A percentile compares a stretch with the other conserved stretches of the same genome.
These are phyloP conservation scores for Nixonia krombeini DNA, from an alignment of 1,140 invertebrate species.

Conservation along the genomic window DNA sequence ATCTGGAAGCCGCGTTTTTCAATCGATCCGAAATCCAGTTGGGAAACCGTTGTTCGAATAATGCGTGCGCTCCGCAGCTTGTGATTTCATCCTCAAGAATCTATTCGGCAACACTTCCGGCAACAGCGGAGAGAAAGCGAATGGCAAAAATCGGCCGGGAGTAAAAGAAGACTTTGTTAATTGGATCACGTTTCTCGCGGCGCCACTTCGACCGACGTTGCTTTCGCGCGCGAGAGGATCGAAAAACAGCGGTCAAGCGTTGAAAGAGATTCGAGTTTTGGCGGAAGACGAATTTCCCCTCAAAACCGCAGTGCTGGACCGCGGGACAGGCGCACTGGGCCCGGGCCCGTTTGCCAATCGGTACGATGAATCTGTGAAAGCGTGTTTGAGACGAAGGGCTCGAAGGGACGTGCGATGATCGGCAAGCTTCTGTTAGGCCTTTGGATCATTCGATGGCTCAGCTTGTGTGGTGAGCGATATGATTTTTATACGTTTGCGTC, in stretches of 20 bases:
- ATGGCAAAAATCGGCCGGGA: neutral
- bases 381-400: slow-evolving; percentile 37
- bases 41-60: neutral
- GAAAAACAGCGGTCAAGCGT: too few species aligned
- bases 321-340: slow-evolving; percentile 17
- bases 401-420: slow-evolving; percentile 62
- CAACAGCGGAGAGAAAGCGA: slow-evolving; percentile 4
- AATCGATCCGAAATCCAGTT: neutral
- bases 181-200: too few species aligned
- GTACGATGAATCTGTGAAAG: slow-evolving; percentile 52
- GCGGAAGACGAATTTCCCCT: neutral
- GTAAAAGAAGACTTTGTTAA: neutral
- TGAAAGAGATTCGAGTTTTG: neutral
- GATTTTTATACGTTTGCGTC: too few species aligned
- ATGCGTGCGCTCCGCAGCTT: neutral
- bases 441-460: slow-evolving; percentile 63
- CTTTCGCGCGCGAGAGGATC: neutral
- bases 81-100: neutral
- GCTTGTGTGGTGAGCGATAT: slow-evolving; percentile 54
- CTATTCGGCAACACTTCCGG: slow-evolving; percentile 1
- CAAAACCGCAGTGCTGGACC: slow-evolving; percentile 22
- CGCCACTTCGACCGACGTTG: neutral
- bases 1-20: neutral
- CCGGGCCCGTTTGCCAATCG: slow-evolving; percentile 37
- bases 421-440: slow-evolving; percentile 59